Base-by-base conservation (phyloP, 1,140 invertebrate genomes). In the Drosophila malerkotliana region DNA sequence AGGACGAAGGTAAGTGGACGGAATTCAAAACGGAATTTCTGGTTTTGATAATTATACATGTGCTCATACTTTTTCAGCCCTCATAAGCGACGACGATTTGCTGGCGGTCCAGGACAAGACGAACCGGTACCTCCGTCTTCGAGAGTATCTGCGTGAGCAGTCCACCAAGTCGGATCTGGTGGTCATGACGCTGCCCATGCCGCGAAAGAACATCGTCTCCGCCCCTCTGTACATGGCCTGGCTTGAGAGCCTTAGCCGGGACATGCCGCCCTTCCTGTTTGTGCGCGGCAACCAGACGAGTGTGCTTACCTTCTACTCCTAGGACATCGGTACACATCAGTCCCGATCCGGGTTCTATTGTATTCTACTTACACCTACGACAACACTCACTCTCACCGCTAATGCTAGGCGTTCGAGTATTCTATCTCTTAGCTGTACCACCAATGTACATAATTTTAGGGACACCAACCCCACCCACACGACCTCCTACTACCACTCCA, bases 281-380 rank as follows among this genome's bases (percentile, higher is more conserved):
- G 95, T 99, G 49, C 94, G 98, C 79, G 98, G 98, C 68, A 99
- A 99, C 92, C 98, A 99, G 92, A 96, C 96, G 7, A 98, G 97
- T 77, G 98, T 99, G 34, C 94, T 99, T 57, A 99, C 98, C 41
- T 99, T 98, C 93, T 99, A 99, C 92, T 99, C 98, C 41, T 99
- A 95, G 94, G 32, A 21, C 10, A 62, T 4, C 18, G 21, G 3
- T 14, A 4, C n/a, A 12, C 7, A 30, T 15, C 14, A n/a, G 34
- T 51, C 44, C n/a, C 44, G 26, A 12, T 14, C 26, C 51, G 30
- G 51, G 10, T 21, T 61, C 47, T 59, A 60, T 58, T 71, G 56
- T 68, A 68, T 71, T 72, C 45, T 67, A 61, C 75, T 75, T 84
- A 58, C 56, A 67, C 72, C 63, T 61, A 59, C 56, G 21, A 44